Evolutionary conservation across 2,113 vertebrate species (phyloP).

Genomic region (Prietella phreatophila): DNA sequence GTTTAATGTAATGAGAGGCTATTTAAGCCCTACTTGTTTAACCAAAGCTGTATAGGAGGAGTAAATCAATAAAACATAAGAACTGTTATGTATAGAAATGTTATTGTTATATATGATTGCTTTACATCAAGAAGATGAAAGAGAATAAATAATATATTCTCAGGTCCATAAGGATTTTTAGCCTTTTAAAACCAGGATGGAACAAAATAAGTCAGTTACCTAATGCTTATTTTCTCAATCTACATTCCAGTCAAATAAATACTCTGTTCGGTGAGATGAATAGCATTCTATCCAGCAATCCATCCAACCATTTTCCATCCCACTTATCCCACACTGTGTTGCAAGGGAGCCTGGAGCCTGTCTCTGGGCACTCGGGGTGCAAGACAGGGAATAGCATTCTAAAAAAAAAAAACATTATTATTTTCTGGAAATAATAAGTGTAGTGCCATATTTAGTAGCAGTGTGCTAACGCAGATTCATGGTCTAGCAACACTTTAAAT

Average conservation of each 20-base stretch:
- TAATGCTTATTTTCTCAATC: not conserved
- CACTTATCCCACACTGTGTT: no score
- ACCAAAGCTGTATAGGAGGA: not conserved
- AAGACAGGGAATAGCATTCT: not conserved
- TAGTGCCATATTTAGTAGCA: conserved; percentile 1
- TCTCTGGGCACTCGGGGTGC: no score
- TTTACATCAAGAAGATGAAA: conserved; percentile 35
- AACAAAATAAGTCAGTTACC: not conserved
- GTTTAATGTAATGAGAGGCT: conserved; percentile 47
- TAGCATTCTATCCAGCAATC: not conserved
- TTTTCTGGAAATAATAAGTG: not conserved
- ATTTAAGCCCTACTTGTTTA: conserved; percentile 39
- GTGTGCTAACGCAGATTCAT: conserved; percentile 18
- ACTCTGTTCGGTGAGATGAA: not conserved
- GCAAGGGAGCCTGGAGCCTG: no score
- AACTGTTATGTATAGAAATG: conserved; percentile 29
- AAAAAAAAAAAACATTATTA: not conserved
- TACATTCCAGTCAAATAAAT: not conserved
- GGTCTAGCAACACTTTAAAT: conserved; percentile 30
- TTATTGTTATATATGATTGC: conserved; percentile 1
- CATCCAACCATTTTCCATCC: no score
- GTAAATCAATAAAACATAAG: conserved; percentile 1
- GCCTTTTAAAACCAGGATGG: not conserved
- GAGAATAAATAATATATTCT: conserved; percentile 36
- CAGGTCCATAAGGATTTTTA: not conserved